Evolutionary conservation across 30 jellyfish, hydroid and myxozoan species (phyloP), one percentile per base, ranked within the genome.

Genomic region (Calvadosia cruxmelitensis): DNA sequence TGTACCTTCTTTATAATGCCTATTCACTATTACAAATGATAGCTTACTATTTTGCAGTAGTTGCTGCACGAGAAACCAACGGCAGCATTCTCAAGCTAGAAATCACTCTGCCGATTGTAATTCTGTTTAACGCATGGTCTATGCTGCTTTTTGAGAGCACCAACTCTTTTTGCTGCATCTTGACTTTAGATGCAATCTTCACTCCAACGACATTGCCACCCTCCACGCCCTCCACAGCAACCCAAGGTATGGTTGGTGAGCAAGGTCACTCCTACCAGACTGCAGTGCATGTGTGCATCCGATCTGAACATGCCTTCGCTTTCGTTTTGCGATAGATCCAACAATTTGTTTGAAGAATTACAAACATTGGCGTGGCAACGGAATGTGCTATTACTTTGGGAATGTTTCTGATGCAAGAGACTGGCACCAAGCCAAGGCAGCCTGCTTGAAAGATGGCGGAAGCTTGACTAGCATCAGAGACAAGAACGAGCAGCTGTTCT

Each of bases 381-480:
- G 85, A 53, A 80, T 69, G 53, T 89, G 98, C 69, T 89, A 89
- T 74, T 71, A 34, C 69, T 81, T 89, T 71, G 66, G 86, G 57
- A 76, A 72, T 62, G 27, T 70, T 35, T 49, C 80, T 1, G 30
- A 71, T 30, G 28, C 48, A 25, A 5, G 34, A 20, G 86, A 75
- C 66, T 75, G 73, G 72, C 82, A 75, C 31, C 25, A n/a, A 1
- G 74, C 86, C 2, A 35, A 31, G 35, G 15, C 7, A 16, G 73
- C 53, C n/a, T 75, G 86, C 48, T 48, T 29, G 1, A 30, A 29
- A 28, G 36, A 10, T n/a, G 71, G 50, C 29, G 34, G 86, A 63
- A 28, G 30, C 24, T 61, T 75, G 67, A 49, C 83, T 34, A 75
- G 86, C 31, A 50, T 75, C 3, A 24, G 1, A 16, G 28, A 33